A percentile compares a stretch with the other conserved stretches of the same genome.
Conservation (phyloP, 2,113 vertebrate species). For the Lethenteron reissneri region DNA sequence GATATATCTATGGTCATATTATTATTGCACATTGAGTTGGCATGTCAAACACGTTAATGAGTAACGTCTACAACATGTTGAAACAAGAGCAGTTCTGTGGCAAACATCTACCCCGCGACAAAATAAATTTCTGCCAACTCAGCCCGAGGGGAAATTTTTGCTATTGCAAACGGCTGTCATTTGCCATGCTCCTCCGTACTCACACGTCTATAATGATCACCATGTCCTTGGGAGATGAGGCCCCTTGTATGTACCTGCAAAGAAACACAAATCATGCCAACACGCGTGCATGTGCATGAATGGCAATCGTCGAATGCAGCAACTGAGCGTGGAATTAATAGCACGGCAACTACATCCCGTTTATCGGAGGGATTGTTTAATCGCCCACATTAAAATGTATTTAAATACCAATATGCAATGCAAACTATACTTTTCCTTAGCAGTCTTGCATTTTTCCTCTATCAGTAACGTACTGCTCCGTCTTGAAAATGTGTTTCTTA, state of each 20-base stretch:
- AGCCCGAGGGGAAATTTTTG: not conserved
- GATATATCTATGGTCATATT: not conserved
- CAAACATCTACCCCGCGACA: not conserved
- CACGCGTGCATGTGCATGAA: no score
- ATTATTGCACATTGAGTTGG: not conserved
- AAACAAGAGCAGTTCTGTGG: constrained; percentile 1
- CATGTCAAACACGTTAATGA: not conserved
- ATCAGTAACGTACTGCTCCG: no score
- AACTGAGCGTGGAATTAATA: no score
- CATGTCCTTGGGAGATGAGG: constrained; percentile 97
- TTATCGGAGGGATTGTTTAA: no score
- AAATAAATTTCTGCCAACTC: not conserved
- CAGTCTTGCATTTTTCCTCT: no score
- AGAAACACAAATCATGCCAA: no score
- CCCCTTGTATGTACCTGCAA: constrained; percentile 86
- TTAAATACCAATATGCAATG: no score
- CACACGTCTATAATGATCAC: constrained; percentile 97
- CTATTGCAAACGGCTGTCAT: not conserved
- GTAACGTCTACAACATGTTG: not conserved
- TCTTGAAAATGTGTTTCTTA: no score
- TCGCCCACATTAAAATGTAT: no score
- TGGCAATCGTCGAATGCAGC: no score
- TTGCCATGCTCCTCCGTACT: constrained; percentile 22
- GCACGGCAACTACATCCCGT: no score
- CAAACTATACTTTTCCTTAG: no score